These are phyloP conservation scores for Vulpes ferrilata DNA, from an alignment of 2,113 vertebrate species.

Conservation along the genomic window DNA sequence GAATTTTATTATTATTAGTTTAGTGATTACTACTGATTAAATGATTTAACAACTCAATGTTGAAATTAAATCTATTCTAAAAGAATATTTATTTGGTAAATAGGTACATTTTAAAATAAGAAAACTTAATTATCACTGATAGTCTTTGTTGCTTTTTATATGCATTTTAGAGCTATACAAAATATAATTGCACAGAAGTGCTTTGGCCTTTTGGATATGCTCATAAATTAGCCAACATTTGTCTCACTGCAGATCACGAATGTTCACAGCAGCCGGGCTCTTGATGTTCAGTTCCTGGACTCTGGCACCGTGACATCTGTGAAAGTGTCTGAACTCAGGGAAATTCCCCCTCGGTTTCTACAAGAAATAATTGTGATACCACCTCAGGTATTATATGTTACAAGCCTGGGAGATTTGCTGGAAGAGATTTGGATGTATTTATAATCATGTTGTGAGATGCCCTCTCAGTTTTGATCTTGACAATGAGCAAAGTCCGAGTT, in stretches of 20 bases:
- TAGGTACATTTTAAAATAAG: conserved; percentile 23
- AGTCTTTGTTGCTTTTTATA: neutral
- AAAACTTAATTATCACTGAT: neutral
- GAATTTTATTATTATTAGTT: neutral
- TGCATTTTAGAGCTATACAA: neutral
- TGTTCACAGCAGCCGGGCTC: conserved; percentile 91
- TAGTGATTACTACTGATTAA: neutral
- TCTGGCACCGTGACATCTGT: conserved; percentile 92
- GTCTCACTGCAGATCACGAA: conserved; percentile 91
- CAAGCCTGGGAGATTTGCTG: neutral
- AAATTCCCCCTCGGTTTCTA: conserved; percentile 92
- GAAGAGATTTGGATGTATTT: neutral
- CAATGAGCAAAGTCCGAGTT: neutral
- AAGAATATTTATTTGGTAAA: neutral
- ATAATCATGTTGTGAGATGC: neutral
- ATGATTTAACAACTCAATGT: neutral
- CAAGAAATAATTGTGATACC: conserved; percentile 92
- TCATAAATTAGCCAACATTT: neutral
- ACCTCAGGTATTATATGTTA: conserved; percentile 90
- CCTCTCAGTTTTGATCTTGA: neutral
- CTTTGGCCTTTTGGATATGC: neutral
- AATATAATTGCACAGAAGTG: neutral
- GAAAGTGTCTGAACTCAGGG: conserved; percentile 94
- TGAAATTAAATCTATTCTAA: conserved; percentile 31
- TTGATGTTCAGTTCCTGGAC: conserved; percentile 94